Percentiles rank a stretch among this genome's conserved stretches.
phyloP scores from a whole-genome alignment of 2,888 invertebrate species.

The Tachina grossa region DNA sequence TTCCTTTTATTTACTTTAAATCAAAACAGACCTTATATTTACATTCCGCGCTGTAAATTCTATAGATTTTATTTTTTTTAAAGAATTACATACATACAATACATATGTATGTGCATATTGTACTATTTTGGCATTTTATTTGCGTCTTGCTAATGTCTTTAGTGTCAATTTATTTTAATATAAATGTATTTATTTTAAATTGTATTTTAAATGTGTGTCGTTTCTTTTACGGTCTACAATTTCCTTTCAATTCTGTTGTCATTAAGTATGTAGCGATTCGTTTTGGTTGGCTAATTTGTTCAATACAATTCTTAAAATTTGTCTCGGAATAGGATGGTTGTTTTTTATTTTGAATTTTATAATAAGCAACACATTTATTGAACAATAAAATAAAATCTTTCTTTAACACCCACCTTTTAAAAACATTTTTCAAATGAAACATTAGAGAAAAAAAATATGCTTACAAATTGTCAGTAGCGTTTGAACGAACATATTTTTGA shows the following conservation, averaged over 20 bases:
- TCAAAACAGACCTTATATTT: not conserved
- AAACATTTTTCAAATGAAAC: not conserved
- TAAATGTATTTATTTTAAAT: slow-evolving; percentile 9
- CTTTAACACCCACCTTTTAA: slow-evolving; percentile 38
- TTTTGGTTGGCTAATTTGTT: slow-evolving; percentile 55
- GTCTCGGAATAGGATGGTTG: slow-evolving; percentile 22
- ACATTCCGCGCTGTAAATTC: slow-evolving; percentile 3
- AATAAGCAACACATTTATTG: slow-evolving; percentile 29
- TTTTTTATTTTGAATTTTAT: not conserved
- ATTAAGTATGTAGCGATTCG: slow-evolving; percentile 47
- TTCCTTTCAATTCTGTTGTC: slow-evolving; percentile 54
- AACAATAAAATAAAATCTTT: slow-evolving; percentile 28
- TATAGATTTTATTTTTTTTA: not conserved
- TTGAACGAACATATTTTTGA: not conserved
- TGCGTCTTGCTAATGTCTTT: slow-evolving; percentile 5
- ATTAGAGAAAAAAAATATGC: not conserved
- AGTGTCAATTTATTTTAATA: slow-evolving; percentile 13
- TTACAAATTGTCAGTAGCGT: not conserved
- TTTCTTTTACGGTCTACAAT: slow-evolving; percentile 45
- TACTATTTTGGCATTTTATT: slow-evolving; percentile 13
- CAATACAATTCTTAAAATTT: slow-evolving; percentile 41
- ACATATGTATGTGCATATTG: not conserved
- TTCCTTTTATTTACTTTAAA: no score
- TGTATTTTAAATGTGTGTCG: slow-evolving; percentile 7
- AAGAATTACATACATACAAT: not conserved